phyloP scores from a whole-genome alignment of 2,797 vertebrate genomes.

The Halcyon chelicuti region DNA sequence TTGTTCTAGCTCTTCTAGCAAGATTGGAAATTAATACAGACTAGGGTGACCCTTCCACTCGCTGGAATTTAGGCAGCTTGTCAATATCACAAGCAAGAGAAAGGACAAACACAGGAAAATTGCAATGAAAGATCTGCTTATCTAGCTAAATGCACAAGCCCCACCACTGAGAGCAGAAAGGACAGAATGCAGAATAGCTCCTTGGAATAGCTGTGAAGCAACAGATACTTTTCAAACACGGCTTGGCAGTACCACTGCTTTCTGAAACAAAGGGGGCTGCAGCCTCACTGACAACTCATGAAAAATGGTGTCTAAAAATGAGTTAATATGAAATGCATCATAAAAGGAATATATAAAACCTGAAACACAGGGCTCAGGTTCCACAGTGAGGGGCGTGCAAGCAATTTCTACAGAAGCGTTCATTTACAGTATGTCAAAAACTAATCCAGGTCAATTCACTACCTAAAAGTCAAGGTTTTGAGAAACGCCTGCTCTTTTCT shows the following conservation, averaged over 20 bases:
- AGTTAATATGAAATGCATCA: slow-evolving; percentile 47
- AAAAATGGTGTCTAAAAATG: slow-evolving; percentile 52
- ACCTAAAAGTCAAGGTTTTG: slow-evolving; percentile 53
- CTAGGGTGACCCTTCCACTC: slow-evolving; percentile 33
- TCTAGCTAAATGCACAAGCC: slow-evolving; percentile 48
- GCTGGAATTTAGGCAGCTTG: slow-evolving; percentile 2
- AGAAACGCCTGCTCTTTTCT: slow-evolving; percentile 56
- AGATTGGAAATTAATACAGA: slow-evolving; percentile 40
- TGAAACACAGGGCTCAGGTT: not conserved
- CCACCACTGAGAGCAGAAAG: not conserved
- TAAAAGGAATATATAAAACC: slow-evolving; percentile 38
- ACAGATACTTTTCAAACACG: slow-evolving; percentile 45
- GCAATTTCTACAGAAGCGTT: slow-evolving; percentile 25
- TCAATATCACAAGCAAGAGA: slow-evolving; percentile 48
- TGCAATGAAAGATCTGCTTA: slow-evolving; percentile 59
- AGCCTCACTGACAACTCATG: slow-evolving; percentile 32
- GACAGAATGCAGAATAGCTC: slow-evolving; percentile 48
- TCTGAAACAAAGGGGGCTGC: slow-evolving; percentile 35
- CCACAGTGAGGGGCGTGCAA: not conserved
- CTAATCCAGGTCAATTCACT: slow-evolving; percentile 68
- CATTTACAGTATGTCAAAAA: slow-evolving; percentile 60
- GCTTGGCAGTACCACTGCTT: slow-evolving; percentile 19
- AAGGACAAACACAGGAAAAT: slow-evolving; percentile 55
- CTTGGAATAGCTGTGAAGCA: slow-evolving; percentile 34
- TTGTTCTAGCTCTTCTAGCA: not conserved